These are phyloP conservation scores for Psix sp. DNA, from an alignment of 1,140 invertebrate species.

Conservation along the genomic window DNA sequence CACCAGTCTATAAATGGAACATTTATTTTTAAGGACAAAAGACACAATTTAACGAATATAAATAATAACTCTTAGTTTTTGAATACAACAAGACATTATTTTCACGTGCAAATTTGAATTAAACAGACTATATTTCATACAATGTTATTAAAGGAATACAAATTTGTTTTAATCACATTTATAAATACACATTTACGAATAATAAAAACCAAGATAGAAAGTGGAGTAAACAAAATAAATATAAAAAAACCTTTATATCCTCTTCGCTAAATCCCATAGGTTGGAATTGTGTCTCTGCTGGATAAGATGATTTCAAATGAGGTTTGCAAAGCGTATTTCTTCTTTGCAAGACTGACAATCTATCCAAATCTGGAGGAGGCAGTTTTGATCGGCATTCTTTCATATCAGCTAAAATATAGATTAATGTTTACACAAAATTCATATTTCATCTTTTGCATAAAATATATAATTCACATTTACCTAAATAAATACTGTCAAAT, in stretches of 20 bases:
- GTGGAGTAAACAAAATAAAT: slow-evolving; percentile 11
- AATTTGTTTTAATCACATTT: no score
- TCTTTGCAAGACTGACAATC: slow-evolving; percentile 85
- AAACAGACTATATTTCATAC: no score
- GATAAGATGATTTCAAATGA: slow-evolving; percentile 92
- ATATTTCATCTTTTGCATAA: no score
- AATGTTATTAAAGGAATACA: no score
- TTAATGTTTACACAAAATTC: no score
- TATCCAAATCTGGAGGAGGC: slow-evolving; percentile 60
- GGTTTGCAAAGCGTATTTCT: slow-evolving; percentile 91
- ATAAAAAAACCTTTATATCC: slow-evolving; percentile 87
- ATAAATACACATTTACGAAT: no score
- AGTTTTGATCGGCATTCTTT: slow-evolving; percentile 73
- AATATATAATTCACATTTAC: no score
- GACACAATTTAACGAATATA: background rate
- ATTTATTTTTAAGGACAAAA: slow-evolving; percentile 1
- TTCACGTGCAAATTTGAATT: no score
- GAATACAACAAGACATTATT: no score
- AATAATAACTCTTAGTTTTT: no score
- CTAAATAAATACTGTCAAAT: slow-evolving; percentile 84
- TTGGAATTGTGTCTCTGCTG: slow-evolving; percentile 88
- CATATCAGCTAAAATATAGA: slow-evolving; percentile 79
- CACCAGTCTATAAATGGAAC: slow-evolving; percentile 74
- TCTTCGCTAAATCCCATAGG: slow-evolving; percentile 80
- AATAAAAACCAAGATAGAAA: slow-evolving; percentile 3